Evolutionary conservation across 2,113 vertebrate genomes (phyloP).

Genomic region (Charina bottae): DNA sequence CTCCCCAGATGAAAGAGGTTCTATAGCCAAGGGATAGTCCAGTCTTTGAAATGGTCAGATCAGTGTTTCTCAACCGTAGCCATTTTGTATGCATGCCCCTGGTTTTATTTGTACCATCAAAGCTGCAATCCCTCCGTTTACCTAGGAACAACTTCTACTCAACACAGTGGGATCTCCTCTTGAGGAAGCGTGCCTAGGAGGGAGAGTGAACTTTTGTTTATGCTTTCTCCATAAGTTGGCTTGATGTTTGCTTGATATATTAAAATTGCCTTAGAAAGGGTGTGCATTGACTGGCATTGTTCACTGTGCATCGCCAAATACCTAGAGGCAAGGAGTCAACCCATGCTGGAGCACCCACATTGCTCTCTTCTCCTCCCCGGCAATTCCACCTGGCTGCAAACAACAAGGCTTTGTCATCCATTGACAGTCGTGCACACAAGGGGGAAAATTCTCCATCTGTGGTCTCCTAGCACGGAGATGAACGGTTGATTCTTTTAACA

Average conservation of each 20-base stretch:
- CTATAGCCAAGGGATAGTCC: too few relatives aligned
- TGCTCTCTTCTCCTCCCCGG: conserved; percentile 54
- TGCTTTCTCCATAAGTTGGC: background rate
- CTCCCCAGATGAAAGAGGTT: too few relatives aligned
- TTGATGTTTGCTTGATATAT: background rate
- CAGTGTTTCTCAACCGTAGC: too few relatives aligned
- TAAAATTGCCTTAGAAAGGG: fast-evolving
- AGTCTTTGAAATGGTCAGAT: too few relatives aligned
- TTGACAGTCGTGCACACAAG: conserved; percentile 70
- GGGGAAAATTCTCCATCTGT: conserved; percentile 74
- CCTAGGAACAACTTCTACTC: background rate
- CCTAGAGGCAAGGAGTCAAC: background rate
- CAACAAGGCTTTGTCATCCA: conserved; percentile 71
- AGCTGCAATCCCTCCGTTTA: background rate
- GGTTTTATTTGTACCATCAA: background rate
- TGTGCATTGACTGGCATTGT: background rate
- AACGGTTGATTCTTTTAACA: conserved; percentile 71
- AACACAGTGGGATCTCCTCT: too few relatives aligned
- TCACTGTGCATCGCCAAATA: fast-evolving
- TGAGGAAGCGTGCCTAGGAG: background rate
- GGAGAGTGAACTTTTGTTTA: background rate
- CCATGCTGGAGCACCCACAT: background rate
- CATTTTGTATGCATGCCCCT: too few relatives aligned
- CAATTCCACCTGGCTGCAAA: conserved; percentile 69
- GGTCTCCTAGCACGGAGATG: conserved; percentile 64